Evolutionary conservation across 2,888 invertebrate species (phyloP), one percentile per base, ranked within the genome.

Genomic region (Leptinotarsa juncta): DNA sequence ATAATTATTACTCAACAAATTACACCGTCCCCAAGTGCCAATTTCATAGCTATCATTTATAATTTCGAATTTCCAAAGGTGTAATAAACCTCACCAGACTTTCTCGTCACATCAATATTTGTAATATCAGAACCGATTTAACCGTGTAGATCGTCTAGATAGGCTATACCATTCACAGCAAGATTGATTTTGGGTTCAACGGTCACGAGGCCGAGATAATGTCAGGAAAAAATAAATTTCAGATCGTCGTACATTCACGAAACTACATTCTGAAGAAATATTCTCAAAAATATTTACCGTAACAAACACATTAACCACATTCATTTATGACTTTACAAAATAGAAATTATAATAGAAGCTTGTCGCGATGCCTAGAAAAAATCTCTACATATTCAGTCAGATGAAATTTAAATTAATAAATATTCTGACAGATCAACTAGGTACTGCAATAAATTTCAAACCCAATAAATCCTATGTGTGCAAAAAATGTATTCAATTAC

Each of bases 161-260:
- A 73, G 73, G 70, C 73, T 48, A 74, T 76, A 53, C 68, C 23
- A 73, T 76, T 74, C 70, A 69, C 66, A 67, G 50, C 66, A 65
- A 75, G 73, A 77, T 77, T 77, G 77, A 77, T 77, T 75, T 75
- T 62, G 57, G 75, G 73, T 73, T 73, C 73, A 75, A 75, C 67
- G 77, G 71, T 77, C 73, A 77, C 60, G 62, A 69, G 68, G 65
- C 71, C 71, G 66, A 67, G 57, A 72, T 69, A 75, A 73, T 74
- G 67, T 73, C 69, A 71, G 70, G 66, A 23, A 57, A 67, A 69
- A 75, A 73, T 69, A 70, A 72, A 71, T 74, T 73, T 71, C 65
- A 62, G 68, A 71, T 76, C 71, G 65, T 68, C 66, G 73, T 71
- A 76, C 50, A 55, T 66, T 70, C 57, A 50, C 50, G 15, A 20